Percentiles rank a stretch among this genome's conserved stretches.
phyloP scores from a whole-genome alignment of 1,140 invertebrate genomes.

The Caenorhabditis inopinata region DNA sequence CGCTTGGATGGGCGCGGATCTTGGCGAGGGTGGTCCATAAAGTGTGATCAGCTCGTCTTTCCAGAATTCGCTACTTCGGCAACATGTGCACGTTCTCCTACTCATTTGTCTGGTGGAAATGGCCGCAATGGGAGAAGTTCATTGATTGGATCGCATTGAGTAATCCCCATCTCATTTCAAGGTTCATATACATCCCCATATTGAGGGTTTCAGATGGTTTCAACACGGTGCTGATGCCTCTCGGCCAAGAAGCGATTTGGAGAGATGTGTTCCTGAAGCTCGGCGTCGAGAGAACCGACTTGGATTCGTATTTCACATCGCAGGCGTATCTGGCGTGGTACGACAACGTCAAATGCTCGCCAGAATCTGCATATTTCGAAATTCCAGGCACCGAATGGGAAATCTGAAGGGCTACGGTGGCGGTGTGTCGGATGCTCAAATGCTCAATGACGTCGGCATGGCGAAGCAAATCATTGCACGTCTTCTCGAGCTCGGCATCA shows the following conservation, averaged over 20 bases:
- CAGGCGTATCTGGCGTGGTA: constrained; percentile 40
- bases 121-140: constrained; percentile 38
- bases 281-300: constrained; percentile 13
- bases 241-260: constrained; percentile 44
- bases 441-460: constrained; percentile 32
- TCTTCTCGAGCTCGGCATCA: constrained; percentile 32
- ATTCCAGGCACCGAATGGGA: constrained; percentile 43
- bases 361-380: not conserved
- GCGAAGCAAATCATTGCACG: constrained; percentile 33
- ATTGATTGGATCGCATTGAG: constrained; percentile 47
- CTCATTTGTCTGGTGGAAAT: constrained; percentile 46
- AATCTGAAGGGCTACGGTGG: constrained; percentile 39
- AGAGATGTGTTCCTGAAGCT: constrained; percentile 14
- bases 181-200: too few species aligned
- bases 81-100: constrained; percentile 45
- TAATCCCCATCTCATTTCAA: too few species aligned
- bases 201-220: constrained; percentile 46
- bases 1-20: too few species aligned
- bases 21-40: too few species aligned
- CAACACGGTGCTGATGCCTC: constrained; percentile 35
- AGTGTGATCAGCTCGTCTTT: too few species aligned
- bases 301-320: constrained; percentile 38
- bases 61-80: constrained; percentile 44
- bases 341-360: too few species aligned
- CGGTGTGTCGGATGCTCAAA: constrained; percentile 19